A percentile compares a stretch with the other conserved stretches of the same genome.
Evolutionary conservation across 2,113 vertebrate genomes (phyloP).

Genomic region (Thinocorus orbignyianus): DNA sequence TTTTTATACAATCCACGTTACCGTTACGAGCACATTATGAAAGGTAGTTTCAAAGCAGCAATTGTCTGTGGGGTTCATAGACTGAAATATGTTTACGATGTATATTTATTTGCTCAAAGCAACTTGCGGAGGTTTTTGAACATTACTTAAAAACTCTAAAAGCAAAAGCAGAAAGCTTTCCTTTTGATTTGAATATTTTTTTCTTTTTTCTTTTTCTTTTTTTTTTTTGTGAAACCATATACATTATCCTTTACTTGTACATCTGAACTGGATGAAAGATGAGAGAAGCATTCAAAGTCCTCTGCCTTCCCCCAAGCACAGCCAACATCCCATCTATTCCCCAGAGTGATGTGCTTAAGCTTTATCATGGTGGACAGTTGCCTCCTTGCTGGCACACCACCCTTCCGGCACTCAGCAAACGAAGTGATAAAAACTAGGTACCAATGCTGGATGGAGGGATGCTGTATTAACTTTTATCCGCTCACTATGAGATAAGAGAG

Average conservation of each 20-base stretch:
- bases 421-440: neutral
- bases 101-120: neutral
- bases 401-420: neutral
- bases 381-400: neutral
- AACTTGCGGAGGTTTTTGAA: neutral
- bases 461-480: neutral
- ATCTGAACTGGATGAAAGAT: neutral
- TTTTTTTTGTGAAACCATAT: neutral
- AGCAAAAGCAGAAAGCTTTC: neutral
- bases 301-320: neutral
- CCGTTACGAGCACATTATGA: neutral
- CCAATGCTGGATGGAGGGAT: neutral
- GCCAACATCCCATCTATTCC: neutral
- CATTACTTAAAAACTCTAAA: neutral
- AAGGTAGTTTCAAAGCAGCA: neutral
- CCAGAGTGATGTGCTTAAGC: neutral
- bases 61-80: neutral
- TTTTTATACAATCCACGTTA: neutral
- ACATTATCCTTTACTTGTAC: neutral
- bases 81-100: neutral
- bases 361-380: slow-evolving; percentile 10
- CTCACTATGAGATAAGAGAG: neutral
- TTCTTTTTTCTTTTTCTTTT: no score
- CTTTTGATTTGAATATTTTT: neutral
- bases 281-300: neutral